A percentile compares a stretch with the other conserved stretches of the same genome.
These are phyloP conservation scores for Liparis tanakae DNA, from an alignment of 2,797 vertebrate species.

Conservation along the genomic window DNA sequence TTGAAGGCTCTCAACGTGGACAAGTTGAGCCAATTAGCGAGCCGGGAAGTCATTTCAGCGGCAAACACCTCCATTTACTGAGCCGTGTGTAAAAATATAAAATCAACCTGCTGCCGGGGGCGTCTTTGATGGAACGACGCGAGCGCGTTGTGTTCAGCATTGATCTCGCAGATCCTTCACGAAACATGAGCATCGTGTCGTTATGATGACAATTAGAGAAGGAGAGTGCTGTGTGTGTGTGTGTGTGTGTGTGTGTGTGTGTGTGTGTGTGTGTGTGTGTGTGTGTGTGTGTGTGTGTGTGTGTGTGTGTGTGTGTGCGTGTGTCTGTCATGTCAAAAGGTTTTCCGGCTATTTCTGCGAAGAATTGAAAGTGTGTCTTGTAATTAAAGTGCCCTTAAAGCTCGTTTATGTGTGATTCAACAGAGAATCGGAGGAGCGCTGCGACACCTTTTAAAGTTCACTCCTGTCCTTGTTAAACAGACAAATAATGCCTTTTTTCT, in stretches of 20 bases:
- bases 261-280: too few species aligned
- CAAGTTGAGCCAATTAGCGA: conserved; percentile 69
- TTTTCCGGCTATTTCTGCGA: background rate
- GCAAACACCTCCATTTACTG: conserved; percentile 14
- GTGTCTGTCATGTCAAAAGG: conserved; percentile 4
- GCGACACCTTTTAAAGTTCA: conserved; percentile 10
- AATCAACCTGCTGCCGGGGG: background rate
- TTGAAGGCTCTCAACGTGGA: conserved; percentile 44
- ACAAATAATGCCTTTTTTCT: conserved; percentile 12
- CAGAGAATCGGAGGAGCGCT: background rate
- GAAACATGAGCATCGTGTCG: background rate
- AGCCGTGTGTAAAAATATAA: background rate
- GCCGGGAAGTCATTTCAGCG: conserved; percentile 27
- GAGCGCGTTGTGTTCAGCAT: background rate
- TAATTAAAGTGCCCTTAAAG: background rate
- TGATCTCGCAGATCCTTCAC: conserved; percentile 13
- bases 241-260: too few species aligned
- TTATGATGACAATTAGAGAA: background rate
- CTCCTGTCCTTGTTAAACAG: background rate
- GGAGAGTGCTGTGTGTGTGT: too few species aligned
- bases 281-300: too few species aligned
- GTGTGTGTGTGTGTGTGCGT: too few species aligned
- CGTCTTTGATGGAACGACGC: conserved; percentile 7
- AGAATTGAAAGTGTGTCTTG: background rate
- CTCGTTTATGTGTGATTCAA: background rate